phyloP scores from a whole-genome alignment of 2,888 invertebrate genomes.

The Drosophila macrospina region DNA sequence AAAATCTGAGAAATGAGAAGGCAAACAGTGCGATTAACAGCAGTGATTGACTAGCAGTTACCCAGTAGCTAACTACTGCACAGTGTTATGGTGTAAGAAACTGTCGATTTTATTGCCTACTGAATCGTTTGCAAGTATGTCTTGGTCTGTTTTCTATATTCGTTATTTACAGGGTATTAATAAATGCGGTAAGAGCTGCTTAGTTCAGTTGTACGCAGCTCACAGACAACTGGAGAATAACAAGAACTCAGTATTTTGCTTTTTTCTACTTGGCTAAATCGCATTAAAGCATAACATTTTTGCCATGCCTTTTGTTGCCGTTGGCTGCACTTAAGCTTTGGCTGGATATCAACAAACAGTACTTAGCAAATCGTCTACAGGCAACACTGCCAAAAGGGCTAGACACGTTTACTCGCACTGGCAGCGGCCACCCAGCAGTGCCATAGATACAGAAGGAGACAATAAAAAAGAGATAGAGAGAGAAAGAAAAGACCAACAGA shows the following conservation, averaged over 20 bases:
- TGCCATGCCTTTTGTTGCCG: slow-evolving; percentile 57
- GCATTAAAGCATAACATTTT: slow-evolving; percentile 66
- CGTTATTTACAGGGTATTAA: background rate
- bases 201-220: slow-evolving; percentile 33
- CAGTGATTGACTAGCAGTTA: background rate
- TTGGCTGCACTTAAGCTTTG: slow-evolving; percentile 68
- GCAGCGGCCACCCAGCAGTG: slow-evolving; percentile 5
- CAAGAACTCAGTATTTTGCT: slow-evolving; percentile 28
- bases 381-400: slow-evolving; percentile 54
- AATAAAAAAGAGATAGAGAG: slow-evolving; percentile 5
- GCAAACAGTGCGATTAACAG: too few relatives aligned
- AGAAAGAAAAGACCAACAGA: background rate
- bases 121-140: background rate
- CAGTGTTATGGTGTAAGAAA: too few relatives aligned
- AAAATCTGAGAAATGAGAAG: background rate
- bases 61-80: background rate
- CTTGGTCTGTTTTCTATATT: background rate
- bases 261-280: slow-evolving; percentile 50
- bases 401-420: slow-evolving; percentile 38
- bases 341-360: slow-evolving; percentile 75
- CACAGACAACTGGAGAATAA: slow-evolving; percentile 49
- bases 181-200: slow-evolving; percentile 19
- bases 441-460: background rate
- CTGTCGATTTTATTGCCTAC: too few relatives aligned
- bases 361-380: slow-evolving; percentile 59